phyloP scores from a whole-genome alignment of 2,113 vertebrate genomes.

The Mellivora capensis region DNA sequence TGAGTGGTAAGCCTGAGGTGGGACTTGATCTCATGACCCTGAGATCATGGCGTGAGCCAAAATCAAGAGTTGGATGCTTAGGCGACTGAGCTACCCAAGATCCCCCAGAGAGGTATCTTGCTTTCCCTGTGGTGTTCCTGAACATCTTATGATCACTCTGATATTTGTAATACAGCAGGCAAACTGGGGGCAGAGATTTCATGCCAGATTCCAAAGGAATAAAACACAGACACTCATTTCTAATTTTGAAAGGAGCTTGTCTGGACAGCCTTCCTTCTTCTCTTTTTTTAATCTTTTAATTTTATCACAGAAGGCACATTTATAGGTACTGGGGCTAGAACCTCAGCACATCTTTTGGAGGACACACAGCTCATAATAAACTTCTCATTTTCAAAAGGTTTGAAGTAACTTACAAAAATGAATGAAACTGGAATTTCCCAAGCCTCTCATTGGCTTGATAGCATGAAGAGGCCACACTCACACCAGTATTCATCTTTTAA shows the following conservation, averaged over 20 bases:
- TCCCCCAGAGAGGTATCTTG: background rate
- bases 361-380: background rate
- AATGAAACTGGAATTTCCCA: background rate
- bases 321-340: background rate
- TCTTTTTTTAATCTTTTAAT: background rate
- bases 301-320: background rate
- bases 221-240: background rate
- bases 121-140: background rate
- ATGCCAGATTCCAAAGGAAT: background rate
- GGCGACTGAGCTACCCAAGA: background rate
- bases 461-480: background rate
- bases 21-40: background rate
- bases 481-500: background rate
- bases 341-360: background rate
- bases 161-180: background rate
- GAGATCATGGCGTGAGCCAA: background rate
- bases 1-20: background rate
- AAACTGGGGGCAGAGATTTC: background rate
- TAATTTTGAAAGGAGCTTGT: background rate
- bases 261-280: background rate
- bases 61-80: background rate
- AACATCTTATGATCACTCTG: background rate
- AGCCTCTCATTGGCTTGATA: background rate
- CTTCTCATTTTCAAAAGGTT: background rate
- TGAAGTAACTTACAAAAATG: background rate